Evolutionary conservation across 2,113 vertebrate species (phyloP), one percentile per base, ranked within the genome.

Genomic region (Entelurus aequoreus): DNA sequence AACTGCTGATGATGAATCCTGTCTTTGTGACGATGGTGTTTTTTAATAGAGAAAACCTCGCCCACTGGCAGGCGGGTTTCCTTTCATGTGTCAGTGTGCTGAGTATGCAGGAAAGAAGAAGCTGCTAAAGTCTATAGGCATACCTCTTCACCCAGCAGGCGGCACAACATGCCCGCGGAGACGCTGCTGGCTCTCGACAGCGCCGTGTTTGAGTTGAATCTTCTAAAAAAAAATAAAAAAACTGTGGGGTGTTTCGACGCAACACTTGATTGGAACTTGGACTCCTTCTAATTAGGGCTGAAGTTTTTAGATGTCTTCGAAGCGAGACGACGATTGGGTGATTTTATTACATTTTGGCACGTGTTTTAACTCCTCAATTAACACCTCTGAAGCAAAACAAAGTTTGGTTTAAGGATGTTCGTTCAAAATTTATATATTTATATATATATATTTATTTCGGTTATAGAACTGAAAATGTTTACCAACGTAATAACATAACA

Each of bases 121-220:
- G 5, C 13, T 60, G 68, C 59, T 40, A 58, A 70, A 51, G 54
- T 74, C 73, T 38, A 14, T 37, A 4, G 68, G 66, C 71, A 75
- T 58, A 59, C 36, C 36, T 60, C 51, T 35, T 13, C 53, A 19
- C 13, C 63, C 63, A 0, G 16, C 73, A 67, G 65, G 56, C 71
- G 71, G 65, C 65, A 64, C 78, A 82, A 77, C 64, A 66, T 62
- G 71, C 76, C 70, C 51, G 57, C 51, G 52, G 72, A 83, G 70
- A 60, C 21, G 58, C 74, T 74, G 46, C 68, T 66, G 56, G 68
- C 74, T 82, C 60, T 35, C 42, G n/a, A 63, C 21, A 58, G 54
- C 59, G 69, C 71, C 65, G 37, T 65, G 56, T 75, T 60, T 70
- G 52, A 78, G 75, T 80, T 73, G 63, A 79, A 75, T 75, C 59